phyloP scores from a whole-genome alignment of 2,888 invertebrate genomes.

The Tinea pellionella region DNA sequence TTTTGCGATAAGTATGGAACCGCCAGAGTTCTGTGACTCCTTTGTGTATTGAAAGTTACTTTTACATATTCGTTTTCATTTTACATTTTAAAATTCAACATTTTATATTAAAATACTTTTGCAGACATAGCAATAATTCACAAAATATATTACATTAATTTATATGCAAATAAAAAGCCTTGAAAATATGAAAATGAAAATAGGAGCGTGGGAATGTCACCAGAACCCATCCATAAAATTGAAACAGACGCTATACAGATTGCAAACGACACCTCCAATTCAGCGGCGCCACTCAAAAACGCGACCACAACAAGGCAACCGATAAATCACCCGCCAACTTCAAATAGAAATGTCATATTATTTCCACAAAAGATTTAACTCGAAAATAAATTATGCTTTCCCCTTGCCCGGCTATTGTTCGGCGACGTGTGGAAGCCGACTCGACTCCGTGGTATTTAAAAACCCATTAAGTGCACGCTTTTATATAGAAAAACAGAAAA shows the following conservation, averaged over 20 bases:
- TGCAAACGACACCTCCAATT: conserved; percentile 38
- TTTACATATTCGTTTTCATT: conserved; percentile 7
- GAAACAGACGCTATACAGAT: conserved; percentile 29
- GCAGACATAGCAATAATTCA: not conserved
- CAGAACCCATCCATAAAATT: conserved; percentile 18
- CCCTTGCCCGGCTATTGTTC: conserved; percentile 60
- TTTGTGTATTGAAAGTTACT: conserved; percentile 44
- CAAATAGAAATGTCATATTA: conserved; percentile 72
- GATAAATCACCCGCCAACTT: conserved; percentile 67
- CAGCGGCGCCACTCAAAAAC: conserved; percentile 26
- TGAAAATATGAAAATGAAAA: not conserved
- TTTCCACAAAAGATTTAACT: conserved; percentile 72
- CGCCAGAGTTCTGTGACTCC: conserved; percentile 35
- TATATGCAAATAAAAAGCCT: not conserved
- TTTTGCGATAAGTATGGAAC: conserved; percentile 35
- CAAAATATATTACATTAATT: not conserved
- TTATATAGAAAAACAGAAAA: conserved; percentile 17
- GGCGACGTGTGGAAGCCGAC: conserved; percentile 62
- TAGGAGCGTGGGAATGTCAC: conserved; percentile 9
- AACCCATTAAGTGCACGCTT: conserved; percentile 66
- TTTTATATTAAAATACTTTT: not conserved
- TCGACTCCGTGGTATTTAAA: conserved; percentile 60
- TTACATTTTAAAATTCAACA: not conserved
- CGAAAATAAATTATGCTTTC: conserved; percentile 69
- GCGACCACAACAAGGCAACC: conserved; percentile 50